Evolutionary conservation across 1,140 invertebrate species (phyloP), one percentile per base, ranked within the genome.

Genomic region (Drosophila auraria): DNA sequence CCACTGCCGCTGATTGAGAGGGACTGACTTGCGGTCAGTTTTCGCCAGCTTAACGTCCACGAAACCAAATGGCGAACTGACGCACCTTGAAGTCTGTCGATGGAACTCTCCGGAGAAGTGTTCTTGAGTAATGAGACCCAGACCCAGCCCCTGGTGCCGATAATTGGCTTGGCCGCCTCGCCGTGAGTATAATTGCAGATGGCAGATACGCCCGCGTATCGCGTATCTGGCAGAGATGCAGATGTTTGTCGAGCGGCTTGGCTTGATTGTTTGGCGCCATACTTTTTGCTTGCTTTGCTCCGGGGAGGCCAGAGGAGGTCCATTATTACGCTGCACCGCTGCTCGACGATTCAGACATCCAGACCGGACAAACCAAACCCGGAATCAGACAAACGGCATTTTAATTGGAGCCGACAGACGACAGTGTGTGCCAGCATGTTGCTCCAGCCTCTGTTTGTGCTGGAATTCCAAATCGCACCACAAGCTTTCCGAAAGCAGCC

Each of bases 241-340:
- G 57, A 81, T 78, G 36, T 33, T 47, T 50, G 40, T 71, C 47
- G 23, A 38, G 17, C 20, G 8, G 33, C 25, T 56, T 15, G 33
- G 9, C 33, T 77, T 80, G 68, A 89, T 87, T 83, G 78, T 53
- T 87, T 84, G 83, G 83, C 78, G 65, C 79, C 69, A 84, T 81
- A 89, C 84, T 89, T 89, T 78, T 84, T 64, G 65, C 73, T 72
- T 60, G 65, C 69, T 78, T 64, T 75, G 69, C 51, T 38, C 27
- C 56, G 49, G 38, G 49, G 38, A 53, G 68, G 68, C 25, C 60
- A 79, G 51, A 68, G 84, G 84, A 87, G 78, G 84, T 74, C 68
- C 54, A 84, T 89, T 81, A 84, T 89, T 89, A 79, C 74, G 51
- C 78, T 75, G 65, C 61, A 49, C 30, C 12, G 30, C 53, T 40